Evolutionary conservation across 2,113 vertebrate species (phyloP), one percentile per base, ranked within the genome.

Genomic region (Neogobius melanostomus): DNA sequence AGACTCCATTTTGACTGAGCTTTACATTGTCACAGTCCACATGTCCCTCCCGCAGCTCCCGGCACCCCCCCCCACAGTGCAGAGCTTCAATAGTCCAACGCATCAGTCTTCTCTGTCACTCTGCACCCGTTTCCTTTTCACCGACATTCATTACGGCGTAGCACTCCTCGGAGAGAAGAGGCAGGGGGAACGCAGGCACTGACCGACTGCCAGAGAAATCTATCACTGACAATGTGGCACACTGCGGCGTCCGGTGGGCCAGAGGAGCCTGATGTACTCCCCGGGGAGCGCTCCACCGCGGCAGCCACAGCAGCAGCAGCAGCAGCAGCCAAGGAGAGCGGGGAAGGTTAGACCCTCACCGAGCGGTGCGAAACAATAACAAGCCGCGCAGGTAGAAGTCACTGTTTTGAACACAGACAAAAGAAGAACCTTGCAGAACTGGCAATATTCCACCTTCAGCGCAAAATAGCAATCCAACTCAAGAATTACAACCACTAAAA

Each of bases 191-290:
- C 72, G 77, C 73, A 82, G 72, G 81, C 77, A 62, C 71, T 77
- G 84, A 63, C 79, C 77, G 63, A 57, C 79, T 89, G 82, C 80
- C 81, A 80, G 73, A 75, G 66, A 86, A 61, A 88, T 90, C 81
- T 79, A 84, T 90, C 88, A 88, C 56, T 83, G 88, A 88, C 82
- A 88, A 78, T 73, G 69, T 44, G 69, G 69, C 74, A 82, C 83
- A 82, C 68, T 79, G 81, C 76, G 75, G 56, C 54, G 68, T 59
- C 66, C 71, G 69, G 48, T 65, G 14, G 14, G 59, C 75, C 71
- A 69, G 70, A 66, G 77, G 73, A 70, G 72, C 68, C 44, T 60
- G 64, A 79, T 79, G 74, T 66, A 78, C 76, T 82, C 85, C 78
- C 86, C 63, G 5, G 73, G 83, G 80, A 65, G 83, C 82, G 72